Conservation (phyloP, 2,888 invertebrate genomes). For the Heliconius erato region DNA sequence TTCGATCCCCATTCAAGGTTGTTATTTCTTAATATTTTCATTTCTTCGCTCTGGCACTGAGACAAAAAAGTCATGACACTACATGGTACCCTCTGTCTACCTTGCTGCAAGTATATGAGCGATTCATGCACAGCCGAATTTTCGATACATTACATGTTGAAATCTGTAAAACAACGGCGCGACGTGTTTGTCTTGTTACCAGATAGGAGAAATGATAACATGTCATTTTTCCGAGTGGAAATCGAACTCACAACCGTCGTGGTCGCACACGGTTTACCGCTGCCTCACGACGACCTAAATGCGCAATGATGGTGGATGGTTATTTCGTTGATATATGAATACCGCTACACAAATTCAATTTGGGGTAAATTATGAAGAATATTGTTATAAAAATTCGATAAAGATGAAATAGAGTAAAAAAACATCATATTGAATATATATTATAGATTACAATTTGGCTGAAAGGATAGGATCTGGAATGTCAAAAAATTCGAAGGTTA, state of each 20-base stretch:
- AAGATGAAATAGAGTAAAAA: neutral
- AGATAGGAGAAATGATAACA: neutral
- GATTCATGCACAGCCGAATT: neutral
- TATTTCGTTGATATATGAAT: neutral
- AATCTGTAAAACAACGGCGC: neutral
- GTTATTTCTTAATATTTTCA: no score
- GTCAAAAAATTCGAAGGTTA: neutral
- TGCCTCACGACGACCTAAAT: neutral
- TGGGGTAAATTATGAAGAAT: conserved; percentile 15
- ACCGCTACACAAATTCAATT: neutral
- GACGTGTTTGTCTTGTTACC: neutral
- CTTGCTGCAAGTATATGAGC: no score
- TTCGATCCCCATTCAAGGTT: no score
- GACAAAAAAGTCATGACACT: no score
- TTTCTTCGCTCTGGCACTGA: no score
- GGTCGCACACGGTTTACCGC: neutral
- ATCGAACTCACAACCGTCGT: neutral
- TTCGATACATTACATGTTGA: neutral
- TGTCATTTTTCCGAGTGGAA: neutral
- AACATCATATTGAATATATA: neutral
- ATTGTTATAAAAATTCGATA: conserved; percentile 12
- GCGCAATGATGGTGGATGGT: conserved; percentile 2
- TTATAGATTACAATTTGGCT: neutral
- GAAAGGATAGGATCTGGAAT: neutral
- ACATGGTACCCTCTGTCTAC: no score